Percentiles rank a stretch among this genome's conserved stretches.
Evolutionary conservation across 2,888 invertebrate species (phyloP).

Genomic region (Eristalis intricaria): DNA sequence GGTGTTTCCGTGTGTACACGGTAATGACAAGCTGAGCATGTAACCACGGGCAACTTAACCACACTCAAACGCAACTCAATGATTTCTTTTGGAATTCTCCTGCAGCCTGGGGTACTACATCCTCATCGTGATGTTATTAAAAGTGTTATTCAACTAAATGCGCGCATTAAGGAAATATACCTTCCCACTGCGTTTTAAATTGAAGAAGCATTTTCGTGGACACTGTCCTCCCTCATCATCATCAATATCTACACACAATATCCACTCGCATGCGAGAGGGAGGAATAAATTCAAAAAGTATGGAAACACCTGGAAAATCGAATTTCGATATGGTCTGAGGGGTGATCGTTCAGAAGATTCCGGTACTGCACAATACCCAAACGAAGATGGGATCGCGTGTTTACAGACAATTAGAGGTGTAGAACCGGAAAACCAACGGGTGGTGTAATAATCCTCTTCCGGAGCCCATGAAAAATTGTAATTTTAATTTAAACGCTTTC

Average conservation of each 20-base stretch:
- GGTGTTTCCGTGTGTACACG: conserved; percentile 54
- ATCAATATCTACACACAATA: conserved; percentile 5
- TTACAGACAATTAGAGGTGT: conserved; percentile 61
- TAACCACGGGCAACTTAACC: conserved; percentile 71
- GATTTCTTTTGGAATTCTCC: conserved; percentile 38
- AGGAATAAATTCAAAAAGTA: conserved; percentile 5
- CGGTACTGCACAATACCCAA: conserved; percentile 35
- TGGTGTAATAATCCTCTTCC: conserved; percentile 22
- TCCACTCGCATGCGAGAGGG: background rate
- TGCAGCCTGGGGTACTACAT: conserved; percentile 9
- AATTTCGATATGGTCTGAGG: conserved; percentile 64
- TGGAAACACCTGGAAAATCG: conserved; percentile 69
- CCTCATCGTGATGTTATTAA: conserved; percentile 47
- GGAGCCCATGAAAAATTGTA: conserved; percentile 13
- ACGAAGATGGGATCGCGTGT: conserved; percentile 46
- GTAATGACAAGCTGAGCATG: conserved; percentile 54
- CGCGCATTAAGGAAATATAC: conserved; percentile 44
- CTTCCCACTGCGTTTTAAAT: conserved; percentile 8
- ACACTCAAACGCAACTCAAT: conserved; percentile 63
- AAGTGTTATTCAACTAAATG: conserved; percentile 66
- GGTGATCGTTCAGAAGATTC: conserved; percentile 53
- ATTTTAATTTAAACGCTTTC: conserved; percentile 46
- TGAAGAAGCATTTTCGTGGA: conserved; percentile 57
- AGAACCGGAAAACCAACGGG: conserved; percentile 58
- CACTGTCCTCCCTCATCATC: conserved; percentile 55